These are phyloP conservation scores for Syngnathus floridae DNA, from an alignment of 2,113 vertebrate species.

Conservation along the genomic window DNA sequence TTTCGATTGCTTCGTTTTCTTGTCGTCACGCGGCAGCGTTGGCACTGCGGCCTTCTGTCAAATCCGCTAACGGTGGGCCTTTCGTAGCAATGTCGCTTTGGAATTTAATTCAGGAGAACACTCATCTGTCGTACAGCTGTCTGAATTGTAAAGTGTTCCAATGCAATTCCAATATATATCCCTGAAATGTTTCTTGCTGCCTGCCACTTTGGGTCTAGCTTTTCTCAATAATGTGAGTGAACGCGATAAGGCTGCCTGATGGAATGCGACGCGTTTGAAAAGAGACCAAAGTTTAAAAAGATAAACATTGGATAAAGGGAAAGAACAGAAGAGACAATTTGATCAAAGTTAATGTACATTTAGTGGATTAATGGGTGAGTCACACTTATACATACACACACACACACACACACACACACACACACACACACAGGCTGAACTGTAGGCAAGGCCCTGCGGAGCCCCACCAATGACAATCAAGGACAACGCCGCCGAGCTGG, in stretches of 20 bases:
- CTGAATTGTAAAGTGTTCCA: background rate
- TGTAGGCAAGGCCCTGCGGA: constrained; percentile 30
- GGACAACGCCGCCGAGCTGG: constrained; percentile 36
- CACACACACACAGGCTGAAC: constrained; percentile 28
- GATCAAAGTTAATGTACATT: constrained; percentile 22
- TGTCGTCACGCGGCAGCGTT: constrained; percentile 25
- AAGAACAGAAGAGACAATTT: background rate
- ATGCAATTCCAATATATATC: background rate
- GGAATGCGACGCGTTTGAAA: constrained; percentile 11
- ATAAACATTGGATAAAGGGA: background rate
- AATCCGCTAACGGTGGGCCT: constrained; percentile 14
- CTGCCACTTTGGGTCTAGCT: no score
- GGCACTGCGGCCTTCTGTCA: constrained; percentile 23
- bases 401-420: constrained; percentile 3
- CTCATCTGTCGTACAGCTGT: background rate
- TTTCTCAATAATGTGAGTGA: background rate
- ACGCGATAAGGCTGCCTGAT: constrained; percentile 18
- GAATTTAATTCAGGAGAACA: constrained; percentile 7
- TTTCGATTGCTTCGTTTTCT: constrained; percentile 23
- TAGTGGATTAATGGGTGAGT: constrained; percentile 16
- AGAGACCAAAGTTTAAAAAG: constrained; percentile 11
- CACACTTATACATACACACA: background rate
- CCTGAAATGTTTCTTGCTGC: no score
- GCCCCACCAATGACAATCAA: constrained; percentile 48
- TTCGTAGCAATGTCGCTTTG: constrained; percentile 9